These are phyloP conservation scores for Drusus annulatus DNA, from an alignment of 1,140 invertebrate genomes.

Conservation along the genomic window DNA sequence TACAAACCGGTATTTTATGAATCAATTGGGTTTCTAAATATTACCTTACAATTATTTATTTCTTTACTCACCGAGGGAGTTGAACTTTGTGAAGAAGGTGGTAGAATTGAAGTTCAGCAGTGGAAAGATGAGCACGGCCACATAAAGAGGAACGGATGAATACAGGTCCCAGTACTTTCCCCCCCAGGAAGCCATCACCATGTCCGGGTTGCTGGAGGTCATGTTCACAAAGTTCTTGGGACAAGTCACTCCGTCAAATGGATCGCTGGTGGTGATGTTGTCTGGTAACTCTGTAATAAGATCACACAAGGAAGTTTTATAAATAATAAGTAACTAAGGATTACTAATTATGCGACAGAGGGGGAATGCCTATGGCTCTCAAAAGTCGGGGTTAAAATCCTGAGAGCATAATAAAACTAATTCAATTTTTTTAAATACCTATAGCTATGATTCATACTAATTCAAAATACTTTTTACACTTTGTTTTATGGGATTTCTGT, in stretches of 20 bases:
- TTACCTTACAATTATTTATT: constrained; percentile 76
- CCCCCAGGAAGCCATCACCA: constrained; percentile 56
- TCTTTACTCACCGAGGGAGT: constrained; percentile 83
- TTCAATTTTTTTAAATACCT: no score
- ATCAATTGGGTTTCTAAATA: constrained; percentile 71
- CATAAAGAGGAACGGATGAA: constrained; percentile 86
- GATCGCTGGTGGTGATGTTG: constrained; percentile 41
- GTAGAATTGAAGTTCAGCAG: constrained; percentile 89
- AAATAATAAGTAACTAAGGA: no score
- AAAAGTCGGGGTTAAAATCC: no score
- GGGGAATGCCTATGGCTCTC: no score
- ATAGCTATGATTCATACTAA: no score
- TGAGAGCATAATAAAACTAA: no score
- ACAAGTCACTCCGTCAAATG: constrained; percentile 44
- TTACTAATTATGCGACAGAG: no score
- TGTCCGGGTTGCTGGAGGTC: constrained; percentile 51
- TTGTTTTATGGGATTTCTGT: no score
- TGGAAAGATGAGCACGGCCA: constrained; percentile 83
- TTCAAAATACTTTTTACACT: no score
- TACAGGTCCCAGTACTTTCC: constrained; percentile 79
- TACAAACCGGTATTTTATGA: no score
- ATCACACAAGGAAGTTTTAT: background rate
- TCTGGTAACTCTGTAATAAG: constrained; percentile 46
- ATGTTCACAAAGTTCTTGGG: constrained; percentile 35
- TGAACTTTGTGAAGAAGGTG: constrained; percentile 95